Conservation (phyloP, 2,113 vertebrate species). For the Dolichallabes microphthalmus region DNA sequence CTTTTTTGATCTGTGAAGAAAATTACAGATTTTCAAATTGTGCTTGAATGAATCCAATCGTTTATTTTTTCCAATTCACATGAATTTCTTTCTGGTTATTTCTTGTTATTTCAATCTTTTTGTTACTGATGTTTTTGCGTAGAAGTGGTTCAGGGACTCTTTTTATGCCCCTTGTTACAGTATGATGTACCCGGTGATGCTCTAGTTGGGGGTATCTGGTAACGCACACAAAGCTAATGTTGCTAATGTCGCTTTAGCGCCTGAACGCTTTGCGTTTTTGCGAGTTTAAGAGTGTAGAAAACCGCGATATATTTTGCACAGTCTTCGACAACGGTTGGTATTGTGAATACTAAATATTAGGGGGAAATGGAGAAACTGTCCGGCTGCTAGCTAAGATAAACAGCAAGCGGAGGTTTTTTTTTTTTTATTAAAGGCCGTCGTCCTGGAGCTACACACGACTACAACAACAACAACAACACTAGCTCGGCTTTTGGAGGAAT, state of each 20-base stretch:
- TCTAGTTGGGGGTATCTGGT: background rate
- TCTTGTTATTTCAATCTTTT: too few relatives aligned
- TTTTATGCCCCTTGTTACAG: background rate
- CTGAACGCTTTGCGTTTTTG: background rate
- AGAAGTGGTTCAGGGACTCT: background rate
- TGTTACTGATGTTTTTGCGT: background rate
- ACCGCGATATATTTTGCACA: background rate
- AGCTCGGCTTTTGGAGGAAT: background rate
- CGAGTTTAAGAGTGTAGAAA: background rate
- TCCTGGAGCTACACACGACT: background rate
- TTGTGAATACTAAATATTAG: background rate
- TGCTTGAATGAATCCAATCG: background rate
- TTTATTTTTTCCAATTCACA: background rate
- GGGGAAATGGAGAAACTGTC: background rate
- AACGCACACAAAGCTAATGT: background rate
- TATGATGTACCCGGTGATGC: background rate
- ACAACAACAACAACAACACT: background rate
- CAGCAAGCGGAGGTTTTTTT: background rate
- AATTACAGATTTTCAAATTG: background rate
- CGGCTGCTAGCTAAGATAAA: constrained; percentile 6
- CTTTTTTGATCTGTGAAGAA: background rate
- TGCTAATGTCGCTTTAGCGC: background rate
- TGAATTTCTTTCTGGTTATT: background rate
- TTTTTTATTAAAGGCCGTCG: constrained; percentile 2
- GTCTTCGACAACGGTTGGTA: background rate